Evolutionary conservation across 2,797 vertebrate genomes (phyloP).

Genomic region (Enteromius trimaculatus): DNA sequence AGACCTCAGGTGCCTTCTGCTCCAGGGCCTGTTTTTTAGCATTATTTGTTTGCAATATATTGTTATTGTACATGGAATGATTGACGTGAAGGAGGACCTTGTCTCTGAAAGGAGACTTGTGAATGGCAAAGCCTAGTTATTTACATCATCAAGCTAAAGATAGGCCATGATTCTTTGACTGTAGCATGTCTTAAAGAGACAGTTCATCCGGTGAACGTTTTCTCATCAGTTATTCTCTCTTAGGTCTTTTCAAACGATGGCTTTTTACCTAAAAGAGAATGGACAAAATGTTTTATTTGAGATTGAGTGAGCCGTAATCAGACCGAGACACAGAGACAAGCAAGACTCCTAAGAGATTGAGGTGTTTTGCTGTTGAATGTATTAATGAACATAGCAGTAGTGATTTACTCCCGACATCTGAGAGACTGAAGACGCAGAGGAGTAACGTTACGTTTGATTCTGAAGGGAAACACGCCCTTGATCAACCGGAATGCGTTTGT

Average conservation of each 20-base stretch:
- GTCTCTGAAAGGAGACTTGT: slow-evolving; percentile 3
- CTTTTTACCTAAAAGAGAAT: not conserved
- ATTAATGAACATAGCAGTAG: too few species aligned
- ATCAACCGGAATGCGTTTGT: too few species aligned
- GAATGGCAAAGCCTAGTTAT: not conserved
- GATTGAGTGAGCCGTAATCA: too few species aligned
- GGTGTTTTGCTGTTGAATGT: too few species aligned
- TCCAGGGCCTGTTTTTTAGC: not conserved
- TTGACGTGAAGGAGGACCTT: slow-evolving; percentile 2
- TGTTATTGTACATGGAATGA: slow-evolving; percentile 23
- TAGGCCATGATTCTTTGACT: not conserved
- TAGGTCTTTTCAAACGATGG: not conserved
- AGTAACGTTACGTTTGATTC: too few species aligned
- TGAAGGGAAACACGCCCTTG: too few species aligned
- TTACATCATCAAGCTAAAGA: not conserved
- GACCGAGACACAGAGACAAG: too few species aligned
- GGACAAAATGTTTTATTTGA: not conserved
- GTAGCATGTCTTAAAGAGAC: not conserved
- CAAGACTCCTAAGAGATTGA: too few species aligned
- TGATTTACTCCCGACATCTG: too few species aligned
- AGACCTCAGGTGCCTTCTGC: not conserved
- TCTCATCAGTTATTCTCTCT: not conserved
- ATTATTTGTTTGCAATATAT: slow-evolving; percentile 36
- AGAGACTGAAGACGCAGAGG: too few species aligned
- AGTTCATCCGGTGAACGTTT: not conserved